These are phyloP conservation scores for Otocyon megalotis DNA, from an alignment of 2,113 vertebrate species.

Conservation along the genomic window DNA sequence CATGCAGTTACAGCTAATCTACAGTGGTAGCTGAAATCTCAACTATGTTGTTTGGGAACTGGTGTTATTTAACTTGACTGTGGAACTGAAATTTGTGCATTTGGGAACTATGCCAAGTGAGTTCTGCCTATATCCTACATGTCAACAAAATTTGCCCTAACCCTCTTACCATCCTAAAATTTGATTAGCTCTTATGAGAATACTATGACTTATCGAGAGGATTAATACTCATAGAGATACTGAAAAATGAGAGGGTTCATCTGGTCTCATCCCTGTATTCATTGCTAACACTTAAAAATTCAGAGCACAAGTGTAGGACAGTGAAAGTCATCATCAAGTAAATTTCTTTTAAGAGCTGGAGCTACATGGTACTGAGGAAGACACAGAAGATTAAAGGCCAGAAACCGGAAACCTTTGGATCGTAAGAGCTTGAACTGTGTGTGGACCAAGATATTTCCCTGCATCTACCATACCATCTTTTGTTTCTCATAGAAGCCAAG, in stretches of 20 bases:
- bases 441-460: neutral
- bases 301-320: neutral
- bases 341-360: neutral
- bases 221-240: neutral
- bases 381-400: neutral
- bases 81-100: neutral
- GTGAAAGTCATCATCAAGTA: neutral
- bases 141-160: neutral
- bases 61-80: neutral
- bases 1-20: neutral
- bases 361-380: neutral
- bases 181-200: neutral
- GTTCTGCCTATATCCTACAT: neutral
- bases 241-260: conserved; percentile 2
- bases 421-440: neutral
- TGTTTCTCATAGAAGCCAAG: neutral
- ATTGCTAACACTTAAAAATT: neutral
- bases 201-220: neutral
- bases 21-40: neutral
- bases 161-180: neutral
- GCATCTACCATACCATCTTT: neutral
- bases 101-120: neutral
- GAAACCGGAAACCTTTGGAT: neutral
- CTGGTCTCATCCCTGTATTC: neutral
- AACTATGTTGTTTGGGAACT: neutral